These are phyloP conservation scores for Scelioninae gen. 2 DNA, from an alignment of 2,888 invertebrate genomes.

Conservation along the genomic window DNA sequence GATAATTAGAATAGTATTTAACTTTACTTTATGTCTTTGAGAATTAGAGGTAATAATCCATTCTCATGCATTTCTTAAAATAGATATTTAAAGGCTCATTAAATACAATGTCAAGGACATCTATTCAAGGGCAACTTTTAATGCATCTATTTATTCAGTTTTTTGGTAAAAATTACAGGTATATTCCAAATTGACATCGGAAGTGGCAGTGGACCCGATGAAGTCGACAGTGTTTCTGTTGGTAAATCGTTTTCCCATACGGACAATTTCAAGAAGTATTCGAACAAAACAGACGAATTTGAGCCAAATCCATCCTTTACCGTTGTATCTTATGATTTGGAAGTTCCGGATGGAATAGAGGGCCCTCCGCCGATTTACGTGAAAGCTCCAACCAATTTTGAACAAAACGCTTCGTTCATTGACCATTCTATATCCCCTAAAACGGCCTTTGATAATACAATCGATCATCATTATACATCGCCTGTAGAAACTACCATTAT, in stretches of 20 bases:
- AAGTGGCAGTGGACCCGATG: constrained; percentile 60
- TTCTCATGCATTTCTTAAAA: too few species aligned
- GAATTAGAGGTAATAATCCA: too few species aligned
- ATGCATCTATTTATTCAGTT: constrained; percentile 2
- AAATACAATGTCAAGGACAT: too few species aligned
- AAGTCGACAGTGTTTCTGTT: constrained; percentile 11
- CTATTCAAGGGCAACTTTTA: too few species aligned
- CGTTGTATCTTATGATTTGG: constrained; percentile 70
- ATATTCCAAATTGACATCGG: constrained; percentile 56
- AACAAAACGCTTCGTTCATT: constrained; percentile 47
- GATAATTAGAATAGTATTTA: too few species aligned
- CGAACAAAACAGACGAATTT: constrained; percentile 29
- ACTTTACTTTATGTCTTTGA: too few species aligned
- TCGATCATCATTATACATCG: constrained; percentile 38
- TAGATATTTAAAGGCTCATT: too few species aligned
- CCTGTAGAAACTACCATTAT: constrained; percentile 36
- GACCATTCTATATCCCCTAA: constrained; percentile 9
- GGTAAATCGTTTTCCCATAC: constrained; percentile 9
- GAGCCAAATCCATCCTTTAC: constrained; percentile 64
- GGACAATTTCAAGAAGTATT: constrained; percentile 10
- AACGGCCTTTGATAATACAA: constrained; percentile 31
- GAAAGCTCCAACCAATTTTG: constrained; percentile 63
- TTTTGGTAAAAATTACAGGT: constrained; percentile 32
- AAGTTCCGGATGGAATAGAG: constrained; percentile 70
- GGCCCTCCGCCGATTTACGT: constrained; percentile 70